A percentile compares a stretch with the other conserved stretches of the same genome.
These are phyloP conservation scores for Druceiella hillmani DNA, from an alignment of 2,888 invertebrate genomes.

Conservation along the genomic window DNA sequence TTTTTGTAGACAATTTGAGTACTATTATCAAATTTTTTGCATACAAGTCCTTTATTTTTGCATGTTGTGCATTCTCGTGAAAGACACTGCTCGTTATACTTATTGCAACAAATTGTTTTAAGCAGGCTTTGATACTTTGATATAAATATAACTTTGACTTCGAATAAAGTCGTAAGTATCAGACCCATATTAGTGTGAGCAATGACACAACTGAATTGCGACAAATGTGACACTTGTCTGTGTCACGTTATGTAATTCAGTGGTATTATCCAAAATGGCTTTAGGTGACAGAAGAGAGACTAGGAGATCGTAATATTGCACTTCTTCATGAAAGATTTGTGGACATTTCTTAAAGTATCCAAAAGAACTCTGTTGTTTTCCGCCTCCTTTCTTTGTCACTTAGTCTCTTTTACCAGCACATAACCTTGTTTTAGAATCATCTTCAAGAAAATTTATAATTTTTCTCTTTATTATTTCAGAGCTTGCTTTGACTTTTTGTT, in stretches of 20 bases:
- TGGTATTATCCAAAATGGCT: constrained; percentile 16
- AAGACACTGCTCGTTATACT: constrained; percentile 21
- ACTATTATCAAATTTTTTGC: constrained; percentile 11
- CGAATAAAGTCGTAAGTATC: constrained; percentile 17
- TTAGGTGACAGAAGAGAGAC: constrained; percentile 10
- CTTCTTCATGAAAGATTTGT: too few species aligned
- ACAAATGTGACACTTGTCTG: too few species aligned
- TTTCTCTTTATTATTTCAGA: constrained; percentile 13
- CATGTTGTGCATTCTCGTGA: constrained; percentile 12
- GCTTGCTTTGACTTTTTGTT: constrained; percentile 7
- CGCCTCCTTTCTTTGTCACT: constrained; percentile 13
- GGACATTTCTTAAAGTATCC: constrained; percentile 12
- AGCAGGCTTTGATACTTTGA: constrained; percentile 16
- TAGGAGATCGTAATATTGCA: too few species aligned
- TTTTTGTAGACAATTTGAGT: too few species aligned
- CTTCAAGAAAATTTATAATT: constrained; percentile 17
- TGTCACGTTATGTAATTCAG: too few species aligned
- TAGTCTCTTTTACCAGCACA: constrained; percentile 18
- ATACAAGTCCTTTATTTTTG: constrained; percentile 9
- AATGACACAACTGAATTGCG: too few species aligned
- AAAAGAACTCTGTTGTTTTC: constrained; percentile 12
- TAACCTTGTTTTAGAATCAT: constrained; percentile 17
- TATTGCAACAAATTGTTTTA: constrained; percentile 19
- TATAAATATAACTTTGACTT: constrained; percentile 18
- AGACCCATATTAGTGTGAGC: constrained; percentile 18